Conservation (phyloP, 2,888 invertebrate genomes). For the Aproaerema taeniolella region DNA sequence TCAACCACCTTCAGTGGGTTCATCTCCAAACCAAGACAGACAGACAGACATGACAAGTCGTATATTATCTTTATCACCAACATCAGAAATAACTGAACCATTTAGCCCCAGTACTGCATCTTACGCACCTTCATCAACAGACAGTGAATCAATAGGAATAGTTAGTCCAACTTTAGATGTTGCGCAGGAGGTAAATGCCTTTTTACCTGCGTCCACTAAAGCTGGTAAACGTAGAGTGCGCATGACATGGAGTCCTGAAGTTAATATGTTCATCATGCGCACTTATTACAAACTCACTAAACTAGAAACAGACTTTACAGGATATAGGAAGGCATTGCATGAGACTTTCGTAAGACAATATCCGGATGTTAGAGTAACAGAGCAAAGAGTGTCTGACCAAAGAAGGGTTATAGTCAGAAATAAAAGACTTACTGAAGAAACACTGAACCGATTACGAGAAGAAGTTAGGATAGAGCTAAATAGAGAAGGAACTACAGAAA, state of each 20-base stretch:
- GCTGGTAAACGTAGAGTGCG: background rate
- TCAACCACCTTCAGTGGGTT: background rate
- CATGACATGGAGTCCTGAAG: background rate
- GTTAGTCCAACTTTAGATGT: background rate
- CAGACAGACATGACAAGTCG: too few species aligned
- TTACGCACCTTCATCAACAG: background rate
- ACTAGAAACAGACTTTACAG: background rate
- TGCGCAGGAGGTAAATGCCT: background rate
- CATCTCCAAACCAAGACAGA: too few species aligned
- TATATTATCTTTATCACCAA: background rate
- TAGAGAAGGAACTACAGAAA: background rate
- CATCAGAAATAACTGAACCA: background rate
- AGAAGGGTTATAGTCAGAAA: conserved; percentile 14
- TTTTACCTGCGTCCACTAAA: background rate
- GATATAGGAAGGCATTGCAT: conserved; percentile 6
- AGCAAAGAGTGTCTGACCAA: conserved; percentile 13
- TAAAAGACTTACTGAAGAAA: conserved; percentile 14
- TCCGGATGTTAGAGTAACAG: conserved; percentile 7
- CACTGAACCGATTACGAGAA: conserved; percentile 10
- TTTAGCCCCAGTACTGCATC: background rate
- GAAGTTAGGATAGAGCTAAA: conserved; percentile 10
- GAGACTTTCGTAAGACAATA: conserved; percentile 10
- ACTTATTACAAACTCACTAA: conserved; percentile 4
- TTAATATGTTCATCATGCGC: conserved; percentile 3
- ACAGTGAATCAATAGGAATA: too few species aligned